Base-by-base conservation (phyloP, 2,113 vertebrate genomes). In the Lathamus discolor region DNA sequence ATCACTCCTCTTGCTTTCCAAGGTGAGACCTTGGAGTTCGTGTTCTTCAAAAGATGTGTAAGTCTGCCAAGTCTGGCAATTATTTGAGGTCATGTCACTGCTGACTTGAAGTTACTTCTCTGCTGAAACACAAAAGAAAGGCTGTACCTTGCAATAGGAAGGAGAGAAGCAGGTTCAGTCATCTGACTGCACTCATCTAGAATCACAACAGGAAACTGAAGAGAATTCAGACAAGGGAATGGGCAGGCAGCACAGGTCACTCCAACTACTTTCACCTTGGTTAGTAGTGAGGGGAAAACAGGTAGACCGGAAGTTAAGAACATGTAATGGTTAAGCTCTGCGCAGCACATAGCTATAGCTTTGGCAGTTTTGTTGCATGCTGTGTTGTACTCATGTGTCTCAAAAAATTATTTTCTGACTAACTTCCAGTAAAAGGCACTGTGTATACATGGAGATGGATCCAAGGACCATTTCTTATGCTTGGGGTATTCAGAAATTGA, bases 151-250 rank as follows among this genome's bases (percentile, higher is more conserved):
- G 98, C 98, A 5, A 98, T 97, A 43, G 98, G 98, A 39, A 98
- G 98, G 35, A 98, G 97, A 15, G 98, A 98, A 33, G 97, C 74
- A 5, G 98, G 98, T 79, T 98, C 98, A 2, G 98, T 98, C 78
- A 98, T 98, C 69, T 98, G 98, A 23, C 98, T 98, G 90, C 98
- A 98, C 59, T 98, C 98, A 31, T 98, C 98, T 90, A 98, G 96
- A 90, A 98, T 49, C 17, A 98, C 98, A 15, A 98, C 93, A 2
- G 98, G 98, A 52, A 98, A 98, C 43, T 64, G 95, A 10, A 98
- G 96, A 8, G 91, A 46, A 10, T 96, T 97, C 97, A 98, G 93
- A 49, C 98, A 98, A 1, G 98, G 95, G 74, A 98, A 98, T 0
- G 97, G 97, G 84, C 98, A 98, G 86, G 98, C 98, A 48, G 98